Evolutionary conservation across 2,113 vertebrate genomes (phyloP), one percentile per base, ranked within the genome.

Genomic region (Haemorhous mexicanus): DNA sequence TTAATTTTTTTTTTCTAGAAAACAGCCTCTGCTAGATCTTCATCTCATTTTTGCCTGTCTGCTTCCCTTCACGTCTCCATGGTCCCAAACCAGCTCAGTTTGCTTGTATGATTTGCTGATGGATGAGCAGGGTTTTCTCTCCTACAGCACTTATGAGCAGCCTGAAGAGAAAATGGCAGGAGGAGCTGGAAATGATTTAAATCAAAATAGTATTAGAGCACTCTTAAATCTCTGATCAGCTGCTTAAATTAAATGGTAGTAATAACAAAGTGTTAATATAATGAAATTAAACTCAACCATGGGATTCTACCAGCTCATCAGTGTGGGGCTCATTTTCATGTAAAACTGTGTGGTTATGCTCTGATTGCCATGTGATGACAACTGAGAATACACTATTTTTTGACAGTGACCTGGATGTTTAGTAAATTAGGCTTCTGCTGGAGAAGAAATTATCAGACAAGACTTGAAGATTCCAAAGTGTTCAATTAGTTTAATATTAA

Each of bases 391-490:
- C 72, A 59, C 76, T 82, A 61, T 63, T 90, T 85, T 86, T 93
- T 85, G 91, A 84, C 72, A 81, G 82, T 81, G 85, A 70, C 90
- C 83, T 90, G 92, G 72, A 88, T 95, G 76, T 84, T 96, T 74
- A 68, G 44, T 92, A 90, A 95, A 78, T 93, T 77, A 93, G 79
- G 37, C 39, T 61, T 20, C 59, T 95, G 73, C 69, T 86, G 79
- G 82, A 90, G 76, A 35, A 85, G 72, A 77, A 95, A 91, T 89
- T 94, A 49, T 33, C 56, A 93, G 68, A 10, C 21, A 39, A 84
- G 90, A 41, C 43, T 76, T 62, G 64, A 73, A 83, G 64, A 83
- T 50, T 70, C 55, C 67, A n/a, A 80, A 73, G 55, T 61, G 27
- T 76, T 87, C 74, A 89, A 80, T 95, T 82, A 73, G 50, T 92